Base-by-base conservation (phyloP, 1,140 invertebrate species). In the Cecropterus lyciades region DNA sequence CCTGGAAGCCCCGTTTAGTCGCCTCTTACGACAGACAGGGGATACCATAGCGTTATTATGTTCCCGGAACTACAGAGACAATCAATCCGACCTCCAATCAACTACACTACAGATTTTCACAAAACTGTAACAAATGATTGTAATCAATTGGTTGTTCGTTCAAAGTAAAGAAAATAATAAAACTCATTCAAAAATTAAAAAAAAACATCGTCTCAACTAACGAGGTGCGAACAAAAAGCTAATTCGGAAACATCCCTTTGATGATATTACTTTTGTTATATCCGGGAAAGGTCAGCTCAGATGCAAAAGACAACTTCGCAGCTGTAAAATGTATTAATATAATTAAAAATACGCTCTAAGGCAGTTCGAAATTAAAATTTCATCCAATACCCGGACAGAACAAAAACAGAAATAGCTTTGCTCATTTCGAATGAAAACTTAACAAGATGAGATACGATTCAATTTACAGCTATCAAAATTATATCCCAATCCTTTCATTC, bases 331-430 rank as follows among this genome's bases (percentile, higher is more conserved):
- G 33, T 37, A 37, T 9, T 15, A 51, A 51, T 27, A 52, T 33
- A 52, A 52, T 52, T 52, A 52, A 52, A 52, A 33, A 37, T 30
- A 52, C 49, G 24, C 49, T 52, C 49, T 33, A 52, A 13, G 30
- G 24, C 27, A 52, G 15, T 52, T 13, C 14, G 24, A 52, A 52
- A 52, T 52, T 33, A 30, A 52, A 52, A 52, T 52, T 53, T 53
- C 51, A 17, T 53, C 30, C 51, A 53, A 37, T 53, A 30, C 30
- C 16, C 27, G 30, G 16, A 13, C 51, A 30, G 30, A 37, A 8
- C 27, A 53, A 33, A 52, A 17, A 17, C 8, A 46, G 14, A 14
- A 42, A 42, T 14, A 7, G n/a, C 5, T 42, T 55, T 13, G 13
- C 16, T 20, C 37, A 13, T 20, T 42, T 16, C 5, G 37, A 55